Evolutionary conservation across 2,888 invertebrate genomes (phyloP).

Genomic region (Idaea biselata): DNA sequence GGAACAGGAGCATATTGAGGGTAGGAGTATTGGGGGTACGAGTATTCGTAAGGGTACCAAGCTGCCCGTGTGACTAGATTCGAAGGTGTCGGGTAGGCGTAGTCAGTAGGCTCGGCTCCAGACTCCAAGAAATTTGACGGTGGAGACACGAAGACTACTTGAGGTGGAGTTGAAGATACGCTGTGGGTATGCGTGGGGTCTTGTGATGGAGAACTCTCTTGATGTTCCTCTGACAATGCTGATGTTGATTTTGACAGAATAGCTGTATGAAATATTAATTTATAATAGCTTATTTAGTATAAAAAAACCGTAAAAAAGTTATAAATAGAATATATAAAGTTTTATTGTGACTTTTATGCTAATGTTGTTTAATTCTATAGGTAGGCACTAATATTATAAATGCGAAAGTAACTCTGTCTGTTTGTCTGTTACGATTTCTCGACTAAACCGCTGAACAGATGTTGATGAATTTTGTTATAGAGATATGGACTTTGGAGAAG

Average conservation of each 20-base stretch:
- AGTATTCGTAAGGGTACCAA: constrained; percentile 33
- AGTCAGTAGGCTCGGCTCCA: constrained; percentile 31
- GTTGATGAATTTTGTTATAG: too few relatives aligned
- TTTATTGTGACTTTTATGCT: too few relatives aligned
- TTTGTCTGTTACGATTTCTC: too few relatives aligned
- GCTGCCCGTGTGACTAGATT: constrained; percentile 30
- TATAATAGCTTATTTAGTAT: background rate
- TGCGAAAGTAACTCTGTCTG: too few relatives aligned
- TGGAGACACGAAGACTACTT: constrained; percentile 33
- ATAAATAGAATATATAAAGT: too few relatives aligned
- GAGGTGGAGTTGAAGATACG: constrained; percentile 33
- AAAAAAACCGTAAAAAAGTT: background rate
- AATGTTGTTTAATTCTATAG: too few relatives aligned
- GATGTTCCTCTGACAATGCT: constrained; percentile 26
- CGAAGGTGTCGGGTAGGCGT: constrained; percentile 27
- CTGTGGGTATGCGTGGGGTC: constrained; percentile 50
- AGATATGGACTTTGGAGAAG: too few relatives aligned
- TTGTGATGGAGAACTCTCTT: constrained; percentile 23
- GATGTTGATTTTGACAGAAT: constrained; percentile 36
- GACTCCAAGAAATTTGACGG: constrained; percentile 30
- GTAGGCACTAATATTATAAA: too few relatives aligned
- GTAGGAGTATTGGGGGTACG: constrained; percentile 26
- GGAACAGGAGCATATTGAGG: constrained; percentile 21
- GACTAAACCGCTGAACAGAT: too few relatives aligned
- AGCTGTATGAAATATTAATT: constrained; percentile 30